Conservation (phyloP, 1,140 invertebrate species). For the Andricus grossulariae region DNA sequence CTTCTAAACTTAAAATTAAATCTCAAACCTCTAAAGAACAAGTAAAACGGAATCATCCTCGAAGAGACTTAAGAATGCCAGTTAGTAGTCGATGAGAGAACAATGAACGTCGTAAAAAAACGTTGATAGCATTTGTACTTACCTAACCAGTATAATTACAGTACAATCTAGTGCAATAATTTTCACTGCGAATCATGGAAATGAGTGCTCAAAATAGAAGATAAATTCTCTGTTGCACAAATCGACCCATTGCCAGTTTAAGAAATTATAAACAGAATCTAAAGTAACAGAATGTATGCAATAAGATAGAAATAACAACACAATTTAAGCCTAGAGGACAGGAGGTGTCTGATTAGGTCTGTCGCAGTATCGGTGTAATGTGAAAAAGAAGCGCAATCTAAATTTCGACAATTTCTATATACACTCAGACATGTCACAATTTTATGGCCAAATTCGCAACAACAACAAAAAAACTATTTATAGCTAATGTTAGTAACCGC, state of each 20-base stretch:
- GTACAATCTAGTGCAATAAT: slow-evolving; percentile 19
- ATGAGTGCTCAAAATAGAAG: slow-evolving; percentile 31
- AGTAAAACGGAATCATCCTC: neutral
- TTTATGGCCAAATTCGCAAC: neutral
- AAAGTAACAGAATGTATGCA: slow-evolving; percentile 10
- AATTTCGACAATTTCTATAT: neutral
- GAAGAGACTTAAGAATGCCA: neutral
- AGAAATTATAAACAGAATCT: slow-evolving; percentile 4
- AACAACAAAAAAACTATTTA: slow-evolving; percentile 1
- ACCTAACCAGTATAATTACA: slow-evolving; percentile 35
- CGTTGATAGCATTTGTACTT: slow-evolving; percentile 33
- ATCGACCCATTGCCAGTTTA: slow-evolving; percentile 38
- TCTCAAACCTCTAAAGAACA: neutral
- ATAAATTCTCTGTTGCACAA: slow-evolving; percentile 36
- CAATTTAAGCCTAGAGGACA: slow-evolving; percentile 40
- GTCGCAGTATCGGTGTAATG: slow-evolving; percentile 60
- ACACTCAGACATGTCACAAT: neutral
- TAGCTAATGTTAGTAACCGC: slow-evolving; percentile 62
- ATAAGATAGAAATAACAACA: slow-evolving; percentile 35
- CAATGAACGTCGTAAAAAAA: slow-evolving; percentile 32
- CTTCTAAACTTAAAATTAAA: too few relatives aligned
- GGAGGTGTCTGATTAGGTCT: slow-evolving; percentile 73
- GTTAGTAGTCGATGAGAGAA: neutral
- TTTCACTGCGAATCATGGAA: slow-evolving; percentile 21
- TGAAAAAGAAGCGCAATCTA: slow-evolving; percentile 40